Percentiles rank a stretch among this genome's conserved stretches.
phyloP scores from a whole-genome alignment of 1,140 invertebrate species.

The Eumaeus atala region DNA sequence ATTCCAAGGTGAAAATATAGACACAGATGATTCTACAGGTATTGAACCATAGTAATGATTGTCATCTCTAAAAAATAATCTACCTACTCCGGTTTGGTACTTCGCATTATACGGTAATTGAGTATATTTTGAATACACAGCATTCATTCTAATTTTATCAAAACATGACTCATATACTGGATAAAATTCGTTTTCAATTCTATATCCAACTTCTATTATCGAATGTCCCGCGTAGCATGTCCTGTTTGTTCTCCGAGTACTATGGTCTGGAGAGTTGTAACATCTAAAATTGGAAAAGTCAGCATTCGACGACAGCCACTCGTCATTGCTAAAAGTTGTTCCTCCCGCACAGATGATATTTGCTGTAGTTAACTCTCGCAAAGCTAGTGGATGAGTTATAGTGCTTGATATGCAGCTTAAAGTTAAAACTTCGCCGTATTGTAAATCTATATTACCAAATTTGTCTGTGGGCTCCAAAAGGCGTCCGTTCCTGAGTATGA shows the following conservation, averaged over 20 bases:
- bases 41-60: conserved; percentile 37
- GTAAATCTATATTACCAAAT: conserved; percentile 40
- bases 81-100: conserved; percentile 47
- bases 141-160: conserved; percentile 33
- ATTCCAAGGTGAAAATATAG: conserved; percentile 43
- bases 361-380: conserved; percentile 25
- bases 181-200: conserved; percentile 41
- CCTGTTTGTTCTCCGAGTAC: conserved; percentile 41
- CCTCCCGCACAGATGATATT: conserved; percentile 41
- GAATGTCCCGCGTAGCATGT: conserved; percentile 42
- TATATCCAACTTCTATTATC: conserved; percentile 56
- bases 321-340: conserved; percentile 48
- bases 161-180: conserved; percentile 58
- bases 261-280: conserved; percentile 32
- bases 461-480: conserved; percentile 51
- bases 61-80: conserved; percentile 51
- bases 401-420: conserved; percentile 43
- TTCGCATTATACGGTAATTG: conserved; percentile 57
- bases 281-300: conserved; percentile 47
- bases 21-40: conserved; percentile 30
- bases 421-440: conserved; percentile 38
- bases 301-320: conserved; percentile 38
- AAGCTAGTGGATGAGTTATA: conserved; percentile 37
- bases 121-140: conserved; percentile 56
- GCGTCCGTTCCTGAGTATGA: conserved; percentile 41